Conservation (phyloP, 1,140 invertebrate species). For the Neuroterus valhalla region DNA sequence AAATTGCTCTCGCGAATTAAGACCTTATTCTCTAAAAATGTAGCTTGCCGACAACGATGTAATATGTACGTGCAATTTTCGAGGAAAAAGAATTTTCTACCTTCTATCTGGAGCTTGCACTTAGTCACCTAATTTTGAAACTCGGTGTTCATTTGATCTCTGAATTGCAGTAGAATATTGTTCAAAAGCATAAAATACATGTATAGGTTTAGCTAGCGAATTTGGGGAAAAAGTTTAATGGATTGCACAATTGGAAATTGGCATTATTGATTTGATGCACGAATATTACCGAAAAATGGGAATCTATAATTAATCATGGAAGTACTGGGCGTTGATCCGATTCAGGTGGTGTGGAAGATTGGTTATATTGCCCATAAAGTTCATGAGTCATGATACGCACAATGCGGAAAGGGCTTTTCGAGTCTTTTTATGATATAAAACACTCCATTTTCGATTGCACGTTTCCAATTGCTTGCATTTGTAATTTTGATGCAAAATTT, state of each 20-base stretch:
- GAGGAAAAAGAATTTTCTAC: background rate
- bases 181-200: background rate
- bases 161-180: background rate
- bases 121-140: constrained; percentile 17
- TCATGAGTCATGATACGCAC: constrained; percentile 47
- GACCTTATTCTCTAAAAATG: constrained; percentile 19
- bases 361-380: constrained; percentile 49
- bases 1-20: constrained; percentile 20
- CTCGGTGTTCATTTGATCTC: constrained; percentile 2
- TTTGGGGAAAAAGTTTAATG: no score
- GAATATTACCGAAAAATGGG: background rate
- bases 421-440: constrained; percentile 43
- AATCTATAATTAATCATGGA: background rate
- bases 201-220: no score
- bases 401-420: constrained; percentile 24
- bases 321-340: constrained; percentile 38
- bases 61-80: background rate
- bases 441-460: constrained; percentile 34
- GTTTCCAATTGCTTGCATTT: background rate
- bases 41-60: no score
- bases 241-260: background rate
- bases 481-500: no score
- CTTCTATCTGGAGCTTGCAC: background rate
- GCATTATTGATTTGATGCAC: background rate
- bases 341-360: constrained; percentile 45